Base-by-base conservation (phyloP, 2,113 vertebrate genomes). In the Nymphicus hollandicus region DNA sequence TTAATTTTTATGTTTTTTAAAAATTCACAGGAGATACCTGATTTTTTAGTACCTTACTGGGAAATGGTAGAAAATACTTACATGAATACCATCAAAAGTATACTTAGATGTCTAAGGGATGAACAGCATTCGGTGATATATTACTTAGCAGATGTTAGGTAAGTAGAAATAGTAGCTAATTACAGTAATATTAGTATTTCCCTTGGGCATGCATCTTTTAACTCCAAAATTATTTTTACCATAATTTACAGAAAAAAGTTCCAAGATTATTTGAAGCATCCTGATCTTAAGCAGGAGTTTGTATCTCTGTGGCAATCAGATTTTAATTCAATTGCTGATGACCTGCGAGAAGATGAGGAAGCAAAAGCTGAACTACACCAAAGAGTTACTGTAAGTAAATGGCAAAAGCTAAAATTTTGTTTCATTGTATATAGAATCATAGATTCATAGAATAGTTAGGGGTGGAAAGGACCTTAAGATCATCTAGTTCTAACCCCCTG, bases 291-390 rank as follows among this genome's bases (percentile, higher is more conserved):
- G 91, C 99, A 99, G 97, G 98, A 98, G 56, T 98, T 99, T 93
- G 98, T 99, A 39, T 96, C 97, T 91, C 98, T 98, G 25, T 99
- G 99, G 99, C 99, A 99, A 96, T 84, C 95, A 27, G 98, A 99
- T 93, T 99, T 98, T 97, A 99, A 99, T 97, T 98, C 97, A 61
- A 55, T 99, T 56, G 68, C 97, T 33, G 98, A 98, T n/a, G 98
- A 99, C 76, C 95, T 99, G 91, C 98, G 98, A 97, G 97, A 98
- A 8, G 99, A 99, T 4, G 98, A 98, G 24, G 99, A 99, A 87
- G 99, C 98, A 43, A 99, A 99, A 98, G 98, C 98, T 81, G 99
- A 99, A 74, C 96, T 99, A 37, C 99, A 99, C 76, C 98, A 99
- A 88, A 98, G 99, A 95, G 96, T 99, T 56, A 98, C 99, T 71